Evolutionary conservation across 2,113 vertebrate genomes (phyloP).

Genomic region (Oreochromis tanganicae): DNA sequence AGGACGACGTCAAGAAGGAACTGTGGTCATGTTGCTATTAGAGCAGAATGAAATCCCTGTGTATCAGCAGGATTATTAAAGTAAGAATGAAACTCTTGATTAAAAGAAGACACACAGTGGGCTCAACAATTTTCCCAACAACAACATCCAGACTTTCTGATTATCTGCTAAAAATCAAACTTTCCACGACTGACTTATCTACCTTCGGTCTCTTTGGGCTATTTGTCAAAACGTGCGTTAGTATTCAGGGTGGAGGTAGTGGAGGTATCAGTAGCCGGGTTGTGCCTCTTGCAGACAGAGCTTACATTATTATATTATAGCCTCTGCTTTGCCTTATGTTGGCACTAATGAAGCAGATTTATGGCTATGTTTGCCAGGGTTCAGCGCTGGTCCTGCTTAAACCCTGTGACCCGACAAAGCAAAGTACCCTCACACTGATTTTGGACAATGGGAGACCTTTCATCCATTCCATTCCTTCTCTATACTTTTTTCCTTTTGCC

Average conservation of each 20-base stretch:
- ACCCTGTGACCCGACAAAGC: constrained; percentile 16
- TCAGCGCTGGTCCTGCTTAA: constrained; percentile 22
- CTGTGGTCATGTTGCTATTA: not conserved
- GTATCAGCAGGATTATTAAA: not conserved
- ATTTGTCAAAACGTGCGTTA: constrained; percentile 5
- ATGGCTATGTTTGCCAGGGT: constrained; percentile 15
- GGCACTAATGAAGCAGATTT: constrained; percentile 52
- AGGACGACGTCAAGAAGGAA: constrained; percentile 5
- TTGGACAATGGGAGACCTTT: not conserved
- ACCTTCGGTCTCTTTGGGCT: not conserved
- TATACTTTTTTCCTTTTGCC: not conserved
- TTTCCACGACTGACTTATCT: not conserved
- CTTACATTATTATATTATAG: constrained; percentile 31
- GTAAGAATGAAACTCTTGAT: not conserved
- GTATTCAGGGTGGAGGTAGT: constrained; percentile 33
- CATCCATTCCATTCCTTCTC: not conserved
- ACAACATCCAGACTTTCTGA: not conserved
- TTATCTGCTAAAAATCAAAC: not conserved
- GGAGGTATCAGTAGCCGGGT: constrained; percentile 34
- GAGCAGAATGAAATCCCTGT: not conserved
- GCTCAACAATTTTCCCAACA: not conserved
- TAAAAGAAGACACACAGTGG: not conserved
- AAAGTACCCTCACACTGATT: not conserved
- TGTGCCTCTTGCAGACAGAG: constrained; percentile 40
- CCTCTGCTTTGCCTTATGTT: constrained; percentile 32